Conservation (phyloP, 2,888 invertebrate genomes). For the Nemotelus pantherinus region DNA sequence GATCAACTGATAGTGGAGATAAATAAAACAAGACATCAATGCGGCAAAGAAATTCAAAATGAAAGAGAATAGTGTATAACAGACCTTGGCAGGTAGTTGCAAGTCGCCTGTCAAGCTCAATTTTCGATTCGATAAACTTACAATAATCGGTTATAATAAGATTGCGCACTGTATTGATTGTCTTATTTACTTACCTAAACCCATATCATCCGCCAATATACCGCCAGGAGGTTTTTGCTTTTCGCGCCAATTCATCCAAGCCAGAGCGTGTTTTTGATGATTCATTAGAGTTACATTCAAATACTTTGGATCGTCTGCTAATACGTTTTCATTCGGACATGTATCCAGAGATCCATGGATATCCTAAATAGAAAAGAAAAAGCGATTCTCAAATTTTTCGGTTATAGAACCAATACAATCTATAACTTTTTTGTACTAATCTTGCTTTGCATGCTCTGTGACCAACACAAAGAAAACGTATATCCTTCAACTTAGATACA, state of each 20-base stretch:
- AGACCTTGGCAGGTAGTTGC: no score
- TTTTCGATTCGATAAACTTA: no score
- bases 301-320: conserved; percentile 71
- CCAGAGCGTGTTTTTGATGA: conserved; percentile 86
- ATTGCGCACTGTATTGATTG: neutral
- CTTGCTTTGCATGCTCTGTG: no score
- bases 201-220: conserved; percentile 76
- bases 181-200: conserved; percentile 56
- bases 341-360: conserved; percentile 76
- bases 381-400: neutral
- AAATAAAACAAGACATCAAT: no score
- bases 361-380: conserved; percentile 57
- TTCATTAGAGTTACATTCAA: conserved; percentile 76
- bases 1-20: no score
- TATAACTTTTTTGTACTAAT: no score
- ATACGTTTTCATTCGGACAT: conserved; percentile 71
- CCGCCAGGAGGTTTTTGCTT: conserved; percentile 86
- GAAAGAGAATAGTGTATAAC: no score
- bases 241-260: conserved; percentile 92
- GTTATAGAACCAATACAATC: neutral
- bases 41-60: no score
- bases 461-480: no score
- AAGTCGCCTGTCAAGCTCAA: no score
- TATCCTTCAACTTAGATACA: no score
- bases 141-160: no score